Evolutionary conservation across 2,797 vertebrate species (phyloP).

Genomic region (Taeniopygia guttata): DNA sequence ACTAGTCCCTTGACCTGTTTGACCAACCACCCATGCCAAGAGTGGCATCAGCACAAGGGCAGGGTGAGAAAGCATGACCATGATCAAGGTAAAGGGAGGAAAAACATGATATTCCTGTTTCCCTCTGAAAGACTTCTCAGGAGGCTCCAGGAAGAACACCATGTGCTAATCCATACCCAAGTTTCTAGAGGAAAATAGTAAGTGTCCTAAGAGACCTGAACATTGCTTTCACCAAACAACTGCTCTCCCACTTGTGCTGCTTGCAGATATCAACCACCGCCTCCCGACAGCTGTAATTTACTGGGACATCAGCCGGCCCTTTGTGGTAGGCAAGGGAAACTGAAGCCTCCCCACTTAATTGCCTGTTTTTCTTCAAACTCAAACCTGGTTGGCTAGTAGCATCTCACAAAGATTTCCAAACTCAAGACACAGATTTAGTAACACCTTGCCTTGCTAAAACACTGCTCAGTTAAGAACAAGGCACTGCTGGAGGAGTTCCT

Average conservation of each 20-base stretch:
- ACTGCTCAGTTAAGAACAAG: background rate
- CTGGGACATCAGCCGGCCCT: background rate
- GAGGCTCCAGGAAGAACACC: background rate
- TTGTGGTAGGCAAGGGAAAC: conserved; percentile 40
- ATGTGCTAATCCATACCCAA: background rate
- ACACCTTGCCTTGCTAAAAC: background rate
- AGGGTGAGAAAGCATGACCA: background rate
- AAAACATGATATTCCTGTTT: background rate
- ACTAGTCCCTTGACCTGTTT: background rate
- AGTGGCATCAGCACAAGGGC: background rate
- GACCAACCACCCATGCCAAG: background rate
- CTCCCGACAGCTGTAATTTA: conserved; percentile 49
- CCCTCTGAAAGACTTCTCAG: background rate
- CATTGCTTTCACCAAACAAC: background rate
- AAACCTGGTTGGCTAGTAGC: background rate
- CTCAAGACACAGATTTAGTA: background rate
- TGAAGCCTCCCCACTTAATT: conserved; percentile 50
- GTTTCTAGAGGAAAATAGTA: background rate
- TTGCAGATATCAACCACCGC: conserved; percentile 36
- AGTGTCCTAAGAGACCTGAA: background rate
- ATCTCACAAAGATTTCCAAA: conserved; percentile 15
- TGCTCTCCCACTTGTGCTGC: background rate
- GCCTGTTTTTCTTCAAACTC: conserved; percentile 43
- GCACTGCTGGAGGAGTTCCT: background rate
- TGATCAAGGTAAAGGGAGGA: background rate